Evolutionary conservation across 2,888 invertebrate genomes (phyloP).

Genomic region (Sesia bembeciformis): DNA sequence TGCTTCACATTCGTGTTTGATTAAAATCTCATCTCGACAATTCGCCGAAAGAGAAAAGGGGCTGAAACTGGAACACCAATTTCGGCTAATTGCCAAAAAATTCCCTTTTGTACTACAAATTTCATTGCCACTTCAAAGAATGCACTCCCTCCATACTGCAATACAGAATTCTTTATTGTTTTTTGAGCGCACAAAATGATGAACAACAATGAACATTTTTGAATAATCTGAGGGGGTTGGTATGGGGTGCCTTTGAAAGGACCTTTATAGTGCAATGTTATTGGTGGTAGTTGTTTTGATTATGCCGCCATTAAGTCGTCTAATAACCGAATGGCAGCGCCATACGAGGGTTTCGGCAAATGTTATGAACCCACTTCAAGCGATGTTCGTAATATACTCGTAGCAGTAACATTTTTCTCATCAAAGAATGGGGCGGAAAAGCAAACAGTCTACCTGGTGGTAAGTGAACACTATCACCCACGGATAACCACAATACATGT

Average conservation of each 20-base stretch:
- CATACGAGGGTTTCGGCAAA: slow-evolving; percentile 4
- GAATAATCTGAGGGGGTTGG: slow-evolving; percentile 52
- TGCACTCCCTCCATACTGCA: neutral
- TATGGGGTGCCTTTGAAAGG: slow-evolving; percentile 46
- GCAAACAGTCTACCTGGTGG: too few species aligned
- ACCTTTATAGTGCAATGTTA: slow-evolving; percentile 48
- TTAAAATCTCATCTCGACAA: neutral
- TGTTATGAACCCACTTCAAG: neutral
- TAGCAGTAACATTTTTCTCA: too few species aligned
- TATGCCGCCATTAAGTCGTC: slow-evolving; percentile 53
- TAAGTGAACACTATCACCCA: too few species aligned
- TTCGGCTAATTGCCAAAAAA: neutral
- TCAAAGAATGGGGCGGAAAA: too few species aligned
- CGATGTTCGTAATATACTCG: neutral
- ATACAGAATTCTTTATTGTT: slow-evolving; percentile 22
- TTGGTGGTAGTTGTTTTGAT: slow-evolving; percentile 42
- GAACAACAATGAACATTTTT: slow-evolving; percentile 46
- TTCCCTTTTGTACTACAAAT: neutral
- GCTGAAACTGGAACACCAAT: neutral
- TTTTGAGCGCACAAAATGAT: slow-evolving; percentile 23
- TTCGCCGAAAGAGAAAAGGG: neutral
- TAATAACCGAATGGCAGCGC: slow-evolving; percentile 44
- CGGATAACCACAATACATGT: too few species aligned
- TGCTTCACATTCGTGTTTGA: neutral
- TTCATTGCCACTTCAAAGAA: neutral